A percentile compares a stretch with the other conserved stretches of the same genome.
Evolutionary conservation across 2,113 vertebrate species (phyloP).

Genomic region (Eulemur macaco): DNA sequence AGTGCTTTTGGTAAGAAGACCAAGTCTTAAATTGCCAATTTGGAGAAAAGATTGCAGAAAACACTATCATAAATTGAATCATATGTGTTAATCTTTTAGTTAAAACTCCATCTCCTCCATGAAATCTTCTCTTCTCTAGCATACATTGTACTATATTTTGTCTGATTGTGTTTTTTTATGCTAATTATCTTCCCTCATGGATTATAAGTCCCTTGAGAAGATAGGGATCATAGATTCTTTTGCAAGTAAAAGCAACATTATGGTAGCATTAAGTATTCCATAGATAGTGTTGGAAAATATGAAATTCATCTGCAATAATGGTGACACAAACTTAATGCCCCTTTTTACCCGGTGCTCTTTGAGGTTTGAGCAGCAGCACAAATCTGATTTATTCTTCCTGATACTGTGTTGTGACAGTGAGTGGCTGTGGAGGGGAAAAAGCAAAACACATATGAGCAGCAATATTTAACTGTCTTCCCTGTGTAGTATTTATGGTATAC

Average conservation of each 20-base stretch:
- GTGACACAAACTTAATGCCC: background rate
- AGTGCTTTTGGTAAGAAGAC: background rate
- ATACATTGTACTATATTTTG: background rate
- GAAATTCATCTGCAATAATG: background rate
- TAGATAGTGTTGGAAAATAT: background rate
- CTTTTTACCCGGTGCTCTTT: background rate
- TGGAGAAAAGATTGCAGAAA: slow-evolving; percentile 20
- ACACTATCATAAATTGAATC: background rate
- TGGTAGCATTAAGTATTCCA: background rate
- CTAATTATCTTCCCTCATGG: background rate
- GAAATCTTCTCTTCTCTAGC: background rate
- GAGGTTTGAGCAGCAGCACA: background rate
- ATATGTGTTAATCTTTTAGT: slow-evolving; percentile 13
- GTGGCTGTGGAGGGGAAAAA: background rate
- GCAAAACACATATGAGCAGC: background rate
- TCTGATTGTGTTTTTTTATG: slow-evolving; percentile 10
- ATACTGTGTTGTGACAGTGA: background rate
- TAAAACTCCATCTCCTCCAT: slow-evolving; percentile 18
- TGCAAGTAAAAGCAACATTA: background rate
- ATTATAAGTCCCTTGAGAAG: background rate
- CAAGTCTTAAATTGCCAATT: background rate
- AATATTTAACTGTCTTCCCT: background rate
- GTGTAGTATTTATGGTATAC: background rate
- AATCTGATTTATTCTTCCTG: background rate
- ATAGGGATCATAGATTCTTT: background rate